Conservation (phyloP, 2,888 invertebrate genomes). For the Pardosa pseudoannulata region DNA sequence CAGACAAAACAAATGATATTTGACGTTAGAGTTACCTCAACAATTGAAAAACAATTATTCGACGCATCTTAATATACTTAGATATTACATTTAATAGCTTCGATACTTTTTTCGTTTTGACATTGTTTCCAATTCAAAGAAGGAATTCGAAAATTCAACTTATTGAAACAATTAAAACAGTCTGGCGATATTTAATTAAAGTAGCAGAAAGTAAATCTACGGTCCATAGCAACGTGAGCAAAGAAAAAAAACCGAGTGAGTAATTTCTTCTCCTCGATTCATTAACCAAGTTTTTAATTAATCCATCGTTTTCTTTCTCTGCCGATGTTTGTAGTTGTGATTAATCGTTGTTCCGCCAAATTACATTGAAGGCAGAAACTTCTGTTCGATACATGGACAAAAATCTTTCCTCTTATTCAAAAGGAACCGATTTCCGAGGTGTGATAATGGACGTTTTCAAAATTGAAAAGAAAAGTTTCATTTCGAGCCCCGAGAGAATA, state of each 20-base stretch:
- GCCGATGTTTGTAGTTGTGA: constrained; percentile 28
- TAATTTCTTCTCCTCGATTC: constrained; percentile 19
- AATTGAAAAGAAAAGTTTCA: background rate
- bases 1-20: too few species aligned
- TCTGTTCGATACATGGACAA: constrained; percentile 23
- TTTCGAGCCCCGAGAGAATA: too few species aligned
- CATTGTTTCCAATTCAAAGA: too few species aligned
- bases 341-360: constrained; percentile 32
- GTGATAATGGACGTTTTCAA: too few species aligned
- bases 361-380: constrained; percentile 29
- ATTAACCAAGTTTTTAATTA: constrained; percentile 36
- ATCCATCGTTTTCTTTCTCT: background rate
- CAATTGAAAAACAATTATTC: too few species aligned
- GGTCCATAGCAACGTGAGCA: background rate
- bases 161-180: constrained; percentile 24
- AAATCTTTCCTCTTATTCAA: constrained; percentile 4
- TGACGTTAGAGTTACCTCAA: too few species aligned
- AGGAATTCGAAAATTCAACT: too few species aligned
- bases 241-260: constrained; percentile 6
- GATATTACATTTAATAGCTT: too few species aligned
- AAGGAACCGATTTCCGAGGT: too few species aligned
- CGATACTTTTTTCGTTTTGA: too few species aligned
- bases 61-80: too few species aligned
- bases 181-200: constrained; percentile 21
- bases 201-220: constrained; percentile 6